Evolutionary conservation across 2,888 invertebrate genomes (phyloP).

Genomic region (Nebria brevicollis): DNA sequence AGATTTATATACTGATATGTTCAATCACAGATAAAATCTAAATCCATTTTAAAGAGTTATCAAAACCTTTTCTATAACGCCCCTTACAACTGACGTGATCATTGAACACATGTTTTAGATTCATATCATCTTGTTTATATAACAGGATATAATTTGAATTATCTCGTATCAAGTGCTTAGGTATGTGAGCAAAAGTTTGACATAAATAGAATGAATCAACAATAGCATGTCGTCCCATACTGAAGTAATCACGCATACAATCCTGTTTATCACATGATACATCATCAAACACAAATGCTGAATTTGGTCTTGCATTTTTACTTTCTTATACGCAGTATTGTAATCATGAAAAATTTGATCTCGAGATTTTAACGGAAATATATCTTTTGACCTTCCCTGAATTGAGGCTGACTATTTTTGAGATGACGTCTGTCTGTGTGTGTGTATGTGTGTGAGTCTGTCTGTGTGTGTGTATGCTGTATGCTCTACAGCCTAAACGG

Average conservation of each 20-base stretch:
- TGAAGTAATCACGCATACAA: neutral
- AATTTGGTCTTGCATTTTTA: neutral
- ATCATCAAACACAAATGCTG: neutral
- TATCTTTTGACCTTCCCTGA: too few species aligned
- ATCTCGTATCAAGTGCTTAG: slow-evolving; percentile 3
- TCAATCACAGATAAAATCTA: neutral
- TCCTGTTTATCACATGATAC: neutral
- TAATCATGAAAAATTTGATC: too few species aligned
- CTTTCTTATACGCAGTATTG: too few species aligned
- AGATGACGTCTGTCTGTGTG: too few species aligned
- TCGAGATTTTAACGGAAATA: too few species aligned
- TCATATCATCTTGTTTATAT: slow-evolving; percentile 53
- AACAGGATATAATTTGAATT: neutral
- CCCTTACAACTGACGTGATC: slow-evolving; percentile 30
- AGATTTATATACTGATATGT: slow-evolving; percentile 23
- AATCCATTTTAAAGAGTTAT: neutral
- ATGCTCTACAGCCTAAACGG: too few species aligned
- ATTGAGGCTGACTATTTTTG: too few species aligned
- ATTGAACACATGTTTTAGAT: slow-evolving; percentile 52
- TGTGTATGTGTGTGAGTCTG: too few species aligned
- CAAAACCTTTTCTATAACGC: neutral
- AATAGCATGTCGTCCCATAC: neutral
- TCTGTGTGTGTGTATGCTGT: too few species aligned
- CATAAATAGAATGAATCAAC: slow-evolving; percentile 7
- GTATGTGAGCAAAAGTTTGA: neutral